phyloP scores from a whole-genome alignment of 2,888 invertebrate genomes.

The Notodonta dromedarius region DNA sequence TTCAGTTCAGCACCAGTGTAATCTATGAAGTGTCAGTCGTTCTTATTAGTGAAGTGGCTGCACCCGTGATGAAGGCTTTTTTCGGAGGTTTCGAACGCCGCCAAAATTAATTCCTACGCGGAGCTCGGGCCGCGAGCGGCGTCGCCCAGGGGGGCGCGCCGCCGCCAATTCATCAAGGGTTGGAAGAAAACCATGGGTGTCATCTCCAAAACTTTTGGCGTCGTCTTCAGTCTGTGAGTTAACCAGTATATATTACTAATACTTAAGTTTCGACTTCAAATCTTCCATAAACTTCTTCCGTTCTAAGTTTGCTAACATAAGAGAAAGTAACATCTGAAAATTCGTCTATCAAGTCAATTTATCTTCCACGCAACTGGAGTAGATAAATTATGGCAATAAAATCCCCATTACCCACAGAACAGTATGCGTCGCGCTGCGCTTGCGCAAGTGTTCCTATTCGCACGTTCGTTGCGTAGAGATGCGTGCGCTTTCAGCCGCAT shows the following conservation, averaged over 20 bases:
- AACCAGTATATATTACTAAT: not conserved
- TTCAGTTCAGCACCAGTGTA: slow-evolving; percentile 50
- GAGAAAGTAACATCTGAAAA: slow-evolving; percentile 36
- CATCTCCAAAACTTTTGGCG: slow-evolving; percentile 90
- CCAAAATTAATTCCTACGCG: slow-evolving; percentile 79
- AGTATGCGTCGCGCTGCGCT: slow-evolving; percentile 46
- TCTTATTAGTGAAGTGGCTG: slow-evolving; percentile 62
- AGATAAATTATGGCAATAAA: slow-evolving; percentile 55
- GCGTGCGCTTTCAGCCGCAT: slow-evolving; percentile 46
- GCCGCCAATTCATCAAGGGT: slow-evolving; percentile 80
- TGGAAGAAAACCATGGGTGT: slow-evolving; percentile 88
- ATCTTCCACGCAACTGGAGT: slow-evolving; percentile 47
- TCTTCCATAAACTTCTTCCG: slow-evolving; percentile 7
- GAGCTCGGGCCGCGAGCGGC: slow-evolving; percentile 73
- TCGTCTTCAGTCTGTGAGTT: slow-evolving; percentile 92
- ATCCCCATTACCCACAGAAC: slow-evolving; percentile 46
- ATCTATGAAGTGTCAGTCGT: slow-evolving; percentile 50
- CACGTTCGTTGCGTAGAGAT: slow-evolving; percentile 56
- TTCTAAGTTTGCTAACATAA: slow-evolving; percentile 12
- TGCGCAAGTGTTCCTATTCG: slow-evolving; percentile 77
- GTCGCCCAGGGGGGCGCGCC: slow-evolving; percentile 77
- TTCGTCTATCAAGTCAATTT: slow-evolving; percentile 53
- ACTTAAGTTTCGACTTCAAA: no score
- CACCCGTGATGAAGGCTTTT: slow-evolving; percentile 62
- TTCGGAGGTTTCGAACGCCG: slow-evolving; percentile 48